A percentile compares a stretch with the other conserved stretches of the same genome.
phyloP scores from a whole-genome alignment of 1,140 invertebrate genomes.

The Sitobion miscanthi region DNA sequence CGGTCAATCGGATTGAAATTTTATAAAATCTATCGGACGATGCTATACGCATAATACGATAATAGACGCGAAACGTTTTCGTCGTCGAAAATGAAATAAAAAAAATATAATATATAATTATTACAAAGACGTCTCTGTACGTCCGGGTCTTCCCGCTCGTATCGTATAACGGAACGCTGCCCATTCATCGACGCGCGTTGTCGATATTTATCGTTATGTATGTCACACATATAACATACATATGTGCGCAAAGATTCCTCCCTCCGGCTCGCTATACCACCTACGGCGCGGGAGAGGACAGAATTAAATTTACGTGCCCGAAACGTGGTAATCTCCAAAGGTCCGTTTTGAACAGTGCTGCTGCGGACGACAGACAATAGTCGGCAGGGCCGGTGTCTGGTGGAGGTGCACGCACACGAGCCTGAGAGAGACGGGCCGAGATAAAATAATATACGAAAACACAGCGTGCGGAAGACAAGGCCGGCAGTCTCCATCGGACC shows the following conservation, averaged over 20 bases:
- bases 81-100: neutral
- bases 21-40: neutral
- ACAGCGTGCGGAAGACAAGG: neutral
- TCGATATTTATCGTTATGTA: slow-evolving; percentile 1
- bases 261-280: neutral
- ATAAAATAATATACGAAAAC: neutral
- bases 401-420: neutral
- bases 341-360: neutral
- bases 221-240: neutral
- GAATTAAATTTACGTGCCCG: neutral
- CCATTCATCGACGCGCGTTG: slow-evolving; percentile 8
- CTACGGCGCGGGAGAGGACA: neutral
- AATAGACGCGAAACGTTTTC: neutral
- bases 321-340: neutral
- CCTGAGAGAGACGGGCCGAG: neutral
- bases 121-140: neutral
- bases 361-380: neutral
- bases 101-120: neutral
- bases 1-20: neutral
- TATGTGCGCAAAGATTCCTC: neutral
- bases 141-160: neutral
- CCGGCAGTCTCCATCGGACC: neutral
- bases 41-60: too few relatives aligned
- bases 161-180: slow-evolving; percentile 1
- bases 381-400: too few relatives aligned